Conservation (phyloP, 2,888 invertebrate species). For the Patella pellucida region DNA sequence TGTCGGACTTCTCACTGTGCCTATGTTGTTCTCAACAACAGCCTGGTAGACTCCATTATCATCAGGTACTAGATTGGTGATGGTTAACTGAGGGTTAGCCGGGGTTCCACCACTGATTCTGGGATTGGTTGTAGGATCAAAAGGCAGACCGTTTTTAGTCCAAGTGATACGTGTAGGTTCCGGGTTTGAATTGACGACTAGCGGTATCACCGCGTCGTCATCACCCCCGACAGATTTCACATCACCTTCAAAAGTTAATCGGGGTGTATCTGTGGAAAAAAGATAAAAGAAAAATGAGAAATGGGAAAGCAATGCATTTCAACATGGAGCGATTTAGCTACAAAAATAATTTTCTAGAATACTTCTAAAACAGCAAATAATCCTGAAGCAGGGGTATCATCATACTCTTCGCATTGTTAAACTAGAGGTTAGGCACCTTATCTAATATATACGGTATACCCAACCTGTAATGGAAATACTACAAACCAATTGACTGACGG, state of each 20-base stretch:
- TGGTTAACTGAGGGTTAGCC: background rate
- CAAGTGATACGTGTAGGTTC: background rate
- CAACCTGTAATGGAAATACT: no score
- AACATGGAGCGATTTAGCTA: no score
- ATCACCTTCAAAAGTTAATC: background rate
- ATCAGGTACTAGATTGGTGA: background rate
- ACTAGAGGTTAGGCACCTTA: no score
- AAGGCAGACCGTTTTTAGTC: background rate
- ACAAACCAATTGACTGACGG: background rate
- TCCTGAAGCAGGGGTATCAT: no score
- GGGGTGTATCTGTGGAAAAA: background rate
- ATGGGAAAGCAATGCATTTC: no score
- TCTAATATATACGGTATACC: no score
- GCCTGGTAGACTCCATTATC: conserved; percentile 5
- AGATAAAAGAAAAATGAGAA: no score
- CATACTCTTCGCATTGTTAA: no score
- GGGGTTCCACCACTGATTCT: background rate
- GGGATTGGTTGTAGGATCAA: background rate
- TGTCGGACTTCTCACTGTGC: background rate
- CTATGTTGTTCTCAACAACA: background rate
- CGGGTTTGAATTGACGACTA: background rate
- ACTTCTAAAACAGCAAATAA: no score
- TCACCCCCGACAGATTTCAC: background rate
- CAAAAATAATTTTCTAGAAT: no score
- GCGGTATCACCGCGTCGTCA: background rate